Percentiles rank a stretch among this genome's conserved stretches.
Evolutionary conservation across 1,140 invertebrate species (phyloP).

Genomic region (Acromyrmex charruanus): DNA sequence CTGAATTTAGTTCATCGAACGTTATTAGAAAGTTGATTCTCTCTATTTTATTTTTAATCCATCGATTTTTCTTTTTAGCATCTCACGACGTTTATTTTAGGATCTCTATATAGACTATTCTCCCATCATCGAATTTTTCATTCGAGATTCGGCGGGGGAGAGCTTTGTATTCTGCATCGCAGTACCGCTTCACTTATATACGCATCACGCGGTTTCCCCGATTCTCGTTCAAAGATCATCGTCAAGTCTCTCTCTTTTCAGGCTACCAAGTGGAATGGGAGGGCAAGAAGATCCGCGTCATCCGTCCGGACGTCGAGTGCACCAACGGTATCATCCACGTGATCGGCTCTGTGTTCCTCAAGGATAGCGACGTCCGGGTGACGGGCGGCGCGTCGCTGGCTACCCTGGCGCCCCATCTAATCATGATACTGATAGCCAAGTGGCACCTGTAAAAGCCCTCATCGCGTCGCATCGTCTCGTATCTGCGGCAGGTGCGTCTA

Average conservation of each 20-base stretch:
- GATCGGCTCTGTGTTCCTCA: slow-evolving; percentile 94
- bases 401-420: slow-evolving; percentile 81
- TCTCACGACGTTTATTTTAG: background rate
- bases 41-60: background rate
- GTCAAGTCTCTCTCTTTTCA: slow-evolving; percentile 82
- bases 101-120: background rate
- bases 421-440: slow-evolving; percentile 84
- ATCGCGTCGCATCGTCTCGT: slow-evolving; percentile 42
- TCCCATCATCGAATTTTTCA: slow-evolving; percentile 1
- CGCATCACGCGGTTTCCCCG: background rate
- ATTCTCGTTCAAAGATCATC: background rate
- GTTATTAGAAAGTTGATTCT: background rate
- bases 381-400: slow-evolving; percentile 85
- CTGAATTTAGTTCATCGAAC: background rate
- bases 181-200: slow-evolving; percentile 46
- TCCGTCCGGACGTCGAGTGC: slow-evolving; percentile 95
- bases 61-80: slow-evolving; percentile 19
- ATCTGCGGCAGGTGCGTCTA: slow-evolving; percentile 66
- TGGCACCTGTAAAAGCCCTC: slow-evolving; percentile 83
- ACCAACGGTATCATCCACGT: slow-evolving; percentile 98
- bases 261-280: slow-evolving; percentile 95
- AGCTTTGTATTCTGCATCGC: slow-evolving; percentile 62
- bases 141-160: background rate
- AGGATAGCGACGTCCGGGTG: slow-evolving; percentile 94
- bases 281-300: slow-evolving; percentile 93